Evolutionary conservation across 2,113 vertebrate genomes (phyloP), one percentile per base, ranked within the genome.

Genomic region (Lophochroa leadbeateri): DNA sequence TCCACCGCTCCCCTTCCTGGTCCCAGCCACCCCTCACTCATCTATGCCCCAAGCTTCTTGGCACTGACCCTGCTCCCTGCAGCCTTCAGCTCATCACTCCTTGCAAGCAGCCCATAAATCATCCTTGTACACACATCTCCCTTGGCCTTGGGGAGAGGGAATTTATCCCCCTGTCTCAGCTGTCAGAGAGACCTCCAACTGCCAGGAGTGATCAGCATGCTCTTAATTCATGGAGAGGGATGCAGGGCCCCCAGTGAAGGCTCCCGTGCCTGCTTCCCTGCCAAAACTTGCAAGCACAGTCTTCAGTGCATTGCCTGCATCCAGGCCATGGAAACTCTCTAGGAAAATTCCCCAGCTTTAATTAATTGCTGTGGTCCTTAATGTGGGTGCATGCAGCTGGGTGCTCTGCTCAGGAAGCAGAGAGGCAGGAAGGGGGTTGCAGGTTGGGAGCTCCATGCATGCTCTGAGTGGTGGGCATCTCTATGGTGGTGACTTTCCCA

Each of bases 1-100:
- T 82, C 35, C 41, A 72, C 35, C 0, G 0, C 6, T 55, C 1
- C 2, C 16, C 11, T 61, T 12, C 29, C 11, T 53, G 9, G 6
- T 58, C 57, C 20, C 39, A 83, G 28, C 7, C 35, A 47, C 6
- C 37, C 28, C 41, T 84, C 63, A 28, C 7, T 43, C 7, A 18
- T 65, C 27, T 10, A 5, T 35, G 41, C 31, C 57, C 44, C 19
- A 64, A 41, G 44, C n/a, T 77, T n/a, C 64, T 86, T 57, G 25
- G 17, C 79, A 85, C 44, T 31, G 41, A 39, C 41, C 41, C 17
- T 65, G 53, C 25, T 67, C 33, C 63, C 41, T 61, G 31, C 33
- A 88, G 35, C 27, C 88, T 74, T 57, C 60, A 92, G 68, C n/a
- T 92, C 81, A 84, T 87, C 7, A 8, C 17, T 95, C 57, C 33